Conservation (phyloP, 2,888 invertebrate genomes). For the Amphiduros pacificus region DNA sequence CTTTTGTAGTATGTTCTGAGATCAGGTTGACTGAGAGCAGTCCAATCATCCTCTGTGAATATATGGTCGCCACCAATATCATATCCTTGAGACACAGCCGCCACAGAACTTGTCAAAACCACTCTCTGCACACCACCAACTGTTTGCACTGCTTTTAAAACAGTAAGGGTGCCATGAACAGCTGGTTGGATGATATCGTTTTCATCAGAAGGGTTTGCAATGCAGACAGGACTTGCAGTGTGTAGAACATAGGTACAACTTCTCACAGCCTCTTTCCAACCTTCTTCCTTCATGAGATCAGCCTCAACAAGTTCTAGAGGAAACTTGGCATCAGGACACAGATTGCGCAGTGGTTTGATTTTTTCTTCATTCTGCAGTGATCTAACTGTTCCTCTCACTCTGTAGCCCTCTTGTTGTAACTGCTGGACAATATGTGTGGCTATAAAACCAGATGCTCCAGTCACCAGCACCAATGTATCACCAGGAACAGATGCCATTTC, state of each 20-base stretch:
- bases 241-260: slow-evolving; percentile 60
- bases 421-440: slow-evolving; percentile 62
- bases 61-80: not conserved
- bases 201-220: slow-evolving; percentile 52
- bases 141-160: slow-evolving; percentile 61
- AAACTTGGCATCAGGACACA: slow-evolving; percentile 47
- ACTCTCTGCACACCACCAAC: slow-evolving; percentile 61
- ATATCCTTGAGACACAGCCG: slow-evolving; percentile 48
- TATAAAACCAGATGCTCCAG: slow-evolving; percentile 63
- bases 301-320: slow-evolving; percentile 9
- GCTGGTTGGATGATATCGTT: slow-evolving; percentile 60
- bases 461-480: slow-evolving; percentile 61
- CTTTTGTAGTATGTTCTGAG: slow-evolving; percentile 57
- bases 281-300: slow-evolving; percentile 1
- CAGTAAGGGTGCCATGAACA: slow-evolving; percentile 61
- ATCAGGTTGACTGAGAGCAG: slow-evolving; percentile 1
- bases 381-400: slow-evolving; percentile 12
- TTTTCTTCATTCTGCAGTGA: slow-evolving; percentile 19
- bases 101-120: slow-evolving; percentile 63
- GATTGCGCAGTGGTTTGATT: slow-evolving; percentile 49
- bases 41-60: slow-evolving; percentile 24
- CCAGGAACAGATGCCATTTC: too few relatives aligned
- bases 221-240: slow-evolving; percentile 60
- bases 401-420: slow-evolving; percentile 52
- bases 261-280: slow-evolving; percentile 49